phyloP scores from a whole-genome alignment of 2,888 invertebrate species.

The Leptopilina myrica region DNA sequence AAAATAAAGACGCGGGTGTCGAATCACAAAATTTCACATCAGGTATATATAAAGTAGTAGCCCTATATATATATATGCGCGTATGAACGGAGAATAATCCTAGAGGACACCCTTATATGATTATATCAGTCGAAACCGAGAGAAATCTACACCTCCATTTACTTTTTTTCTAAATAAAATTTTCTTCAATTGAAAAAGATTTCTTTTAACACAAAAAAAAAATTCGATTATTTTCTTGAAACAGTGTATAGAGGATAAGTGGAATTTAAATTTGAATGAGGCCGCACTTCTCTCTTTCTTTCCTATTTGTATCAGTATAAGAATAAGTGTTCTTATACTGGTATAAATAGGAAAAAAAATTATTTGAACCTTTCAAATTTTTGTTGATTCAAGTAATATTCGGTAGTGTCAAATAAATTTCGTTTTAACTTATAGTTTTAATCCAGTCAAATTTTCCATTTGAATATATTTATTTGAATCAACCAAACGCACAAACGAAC shows the following conservation, averaged over 20 bases:
- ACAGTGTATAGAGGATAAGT: neutral
- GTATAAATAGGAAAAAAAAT: no score
- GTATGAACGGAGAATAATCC: constrained; percentile 39
- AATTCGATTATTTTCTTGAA: neutral
- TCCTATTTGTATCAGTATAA: no score
- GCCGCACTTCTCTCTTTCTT: neutral
- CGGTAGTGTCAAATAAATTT: no score
- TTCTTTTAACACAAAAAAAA: neutral
- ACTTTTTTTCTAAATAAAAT: neutral
- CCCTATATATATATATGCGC: neutral
- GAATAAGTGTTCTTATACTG: no score
- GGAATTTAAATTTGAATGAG: constrained; percentile 29
- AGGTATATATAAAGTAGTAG: no score
- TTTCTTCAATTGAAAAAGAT: constrained; percentile 12
- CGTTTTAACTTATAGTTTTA: no score
- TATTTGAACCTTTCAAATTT: no score
- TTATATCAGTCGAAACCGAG: constrained; percentile 51
- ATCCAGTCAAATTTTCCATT: no score
- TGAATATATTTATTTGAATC: no score
- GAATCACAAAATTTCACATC: constrained; percentile 50
- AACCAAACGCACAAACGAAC: no score
- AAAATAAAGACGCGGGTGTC: constrained; percentile 62
- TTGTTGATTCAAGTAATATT: no score
- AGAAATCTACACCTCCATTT: constrained; percentile 47
- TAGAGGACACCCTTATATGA: constrained; percentile 59